Percentiles rank a stretch among this genome's conserved stretches.
Evolutionary conservation across 2,797 vertebrate species (phyloP).

Genomic region (Podarcis lilfordi): DNA sequence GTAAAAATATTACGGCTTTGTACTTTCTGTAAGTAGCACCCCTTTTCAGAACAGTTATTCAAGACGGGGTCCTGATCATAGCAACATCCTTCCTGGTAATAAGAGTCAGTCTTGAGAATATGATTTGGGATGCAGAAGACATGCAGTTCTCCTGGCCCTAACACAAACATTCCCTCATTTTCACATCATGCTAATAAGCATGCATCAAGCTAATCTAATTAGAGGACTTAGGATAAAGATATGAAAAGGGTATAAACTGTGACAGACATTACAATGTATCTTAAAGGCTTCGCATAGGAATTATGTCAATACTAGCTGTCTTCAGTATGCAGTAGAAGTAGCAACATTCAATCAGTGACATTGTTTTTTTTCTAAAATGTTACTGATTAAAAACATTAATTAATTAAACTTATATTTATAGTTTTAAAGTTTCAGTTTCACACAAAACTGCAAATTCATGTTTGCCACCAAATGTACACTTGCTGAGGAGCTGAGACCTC

Average conservation of each 20-base stretch:
- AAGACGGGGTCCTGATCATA: slow-evolving; percentile 8
- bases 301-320: background rate
- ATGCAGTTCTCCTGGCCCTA: background rate
- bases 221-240: background rate
- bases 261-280: background rate
- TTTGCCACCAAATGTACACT: background rate
- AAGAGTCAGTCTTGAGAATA: background rate
- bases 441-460: background rate
- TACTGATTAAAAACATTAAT: background rate
- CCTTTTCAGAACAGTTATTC: slow-evolving; percentile 28
- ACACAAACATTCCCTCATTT: background rate
- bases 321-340: background rate
- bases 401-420: background rate
- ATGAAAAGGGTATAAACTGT: background rate
- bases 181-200: background rate
- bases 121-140: background rate
- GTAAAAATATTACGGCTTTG: background rate
- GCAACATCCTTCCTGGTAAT: slow-evolving; percentile 26
- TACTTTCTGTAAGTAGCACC: slow-evolving; percentile 8
- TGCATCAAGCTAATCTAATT: background rate
- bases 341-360: background rate
- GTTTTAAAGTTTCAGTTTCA: background rate
- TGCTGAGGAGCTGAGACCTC: background rate
- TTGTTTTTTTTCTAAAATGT: background rate
- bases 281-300: background rate